A percentile compares a stretch with the other conserved stretches of the same genome.
phyloP scores from a whole-genome alignment of 2,113 vertebrate species.

The Perccottus glenii region DNA sequence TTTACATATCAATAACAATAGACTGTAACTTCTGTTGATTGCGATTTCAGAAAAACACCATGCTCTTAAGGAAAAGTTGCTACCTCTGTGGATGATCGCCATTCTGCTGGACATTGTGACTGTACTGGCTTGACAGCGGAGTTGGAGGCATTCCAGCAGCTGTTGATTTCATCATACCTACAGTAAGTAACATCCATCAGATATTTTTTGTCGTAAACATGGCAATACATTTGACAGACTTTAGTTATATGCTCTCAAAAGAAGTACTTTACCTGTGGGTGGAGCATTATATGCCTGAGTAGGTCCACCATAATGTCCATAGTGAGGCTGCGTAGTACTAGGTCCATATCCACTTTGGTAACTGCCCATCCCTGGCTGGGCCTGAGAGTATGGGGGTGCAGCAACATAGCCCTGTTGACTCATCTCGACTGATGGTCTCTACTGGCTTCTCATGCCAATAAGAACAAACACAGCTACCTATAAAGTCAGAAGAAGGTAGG shows the following conservation, averaged over 20 bases:
- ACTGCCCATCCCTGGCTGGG: slow-evolving; percentile 88
- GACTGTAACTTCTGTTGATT: no score
- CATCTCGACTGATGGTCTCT: slow-evolving; percentile 83
- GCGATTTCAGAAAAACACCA: background rate
- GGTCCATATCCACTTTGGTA: slow-evolving; percentile 83
- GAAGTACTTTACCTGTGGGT: slow-evolving; percentile 79
- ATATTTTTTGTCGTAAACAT: background rate
- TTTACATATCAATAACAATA: no score
- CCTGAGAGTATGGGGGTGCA: slow-evolving; percentile 89
- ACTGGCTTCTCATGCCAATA: slow-evolving; percentile 79
- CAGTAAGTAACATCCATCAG: slow-evolving; percentile 22
- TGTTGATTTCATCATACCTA: slow-evolving; percentile 83
- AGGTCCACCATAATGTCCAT: slow-evolving; percentile 85
- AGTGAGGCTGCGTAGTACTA: slow-evolving; percentile 78
- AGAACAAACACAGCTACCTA: slow-evolving; percentile 39
- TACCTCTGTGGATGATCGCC: slow-evolving; percentile 83
- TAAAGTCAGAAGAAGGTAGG: background rate
- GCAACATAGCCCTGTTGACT: slow-evolving; percentile 96
- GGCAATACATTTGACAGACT: no score
- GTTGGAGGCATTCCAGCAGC: slow-evolving; percentile 72
- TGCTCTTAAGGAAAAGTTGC: slow-evolving; percentile 14
- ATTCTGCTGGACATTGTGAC: slow-evolving; percentile 79
- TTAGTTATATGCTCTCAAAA: no score
- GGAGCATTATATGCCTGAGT: slow-evolving; percentile 72
- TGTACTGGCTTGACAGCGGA: slow-evolving; percentile 70